A percentile compares a stretch with the other conserved stretches of the same genome.
These are phyloP conservation scores for Aphrophora alni DNA, from an alignment of 2,888 invertebrate genomes.

Conservation along the genomic window DNA sequence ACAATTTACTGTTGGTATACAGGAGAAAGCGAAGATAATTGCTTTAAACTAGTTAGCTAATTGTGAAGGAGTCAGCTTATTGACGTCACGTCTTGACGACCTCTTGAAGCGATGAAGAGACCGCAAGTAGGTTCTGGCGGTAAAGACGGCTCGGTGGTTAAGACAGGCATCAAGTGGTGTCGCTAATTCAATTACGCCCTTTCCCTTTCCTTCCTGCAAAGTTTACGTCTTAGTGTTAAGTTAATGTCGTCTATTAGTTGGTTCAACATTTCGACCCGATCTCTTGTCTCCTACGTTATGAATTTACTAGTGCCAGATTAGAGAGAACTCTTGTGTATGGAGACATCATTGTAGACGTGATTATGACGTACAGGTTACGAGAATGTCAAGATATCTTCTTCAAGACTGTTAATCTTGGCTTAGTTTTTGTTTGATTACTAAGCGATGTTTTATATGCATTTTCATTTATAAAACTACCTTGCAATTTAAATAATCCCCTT, in stretches of 20 bases:
- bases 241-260: neutral
- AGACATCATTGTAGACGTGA: neutral
- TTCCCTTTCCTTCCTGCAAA: neutral
- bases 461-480: no score
- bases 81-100: neutral
- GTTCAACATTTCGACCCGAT: neutral
- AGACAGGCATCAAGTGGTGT: constrained; percentile 6
- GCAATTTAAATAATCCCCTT: no score
- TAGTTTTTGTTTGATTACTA: no score
- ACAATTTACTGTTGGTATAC: no score
- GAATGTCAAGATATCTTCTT: no score
- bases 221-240: neutral
- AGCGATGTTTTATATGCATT: no score
- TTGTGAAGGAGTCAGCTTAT: neutral
- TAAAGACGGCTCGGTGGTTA: neutral
- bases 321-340: neutral
- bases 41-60: no score
- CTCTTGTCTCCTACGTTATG: neutral
- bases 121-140: constrained; percentile 2
- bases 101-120: neutral
- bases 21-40: no score
- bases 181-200: neutral
- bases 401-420: no score
- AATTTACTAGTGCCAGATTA: neutral
- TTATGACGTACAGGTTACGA: no score